phyloP scores from a whole-genome alignment of 2,888 invertebrate genomes.

The Cheilosia pagana region DNA sequence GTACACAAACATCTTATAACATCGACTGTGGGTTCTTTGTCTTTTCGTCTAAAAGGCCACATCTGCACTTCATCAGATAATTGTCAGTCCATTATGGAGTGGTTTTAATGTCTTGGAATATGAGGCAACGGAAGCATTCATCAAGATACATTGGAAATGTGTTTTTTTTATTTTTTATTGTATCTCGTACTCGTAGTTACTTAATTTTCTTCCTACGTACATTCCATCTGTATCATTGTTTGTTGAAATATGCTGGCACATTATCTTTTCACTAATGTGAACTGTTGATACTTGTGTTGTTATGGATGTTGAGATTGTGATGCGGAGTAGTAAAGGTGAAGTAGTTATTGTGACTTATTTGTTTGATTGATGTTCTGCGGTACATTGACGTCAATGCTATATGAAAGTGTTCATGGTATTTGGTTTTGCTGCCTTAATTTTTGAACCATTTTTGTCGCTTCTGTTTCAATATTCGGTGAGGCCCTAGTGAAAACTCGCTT shows the following conservation, averaged over 20 bases:
- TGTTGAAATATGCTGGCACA: slow-evolving; percentile 3
- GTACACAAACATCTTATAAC: slow-evolving; percentile 4
- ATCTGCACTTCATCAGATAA: slow-evolving; percentile 60
- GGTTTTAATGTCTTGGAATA: slow-evolving; percentile 37
- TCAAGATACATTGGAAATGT: slow-evolving; percentile 13
- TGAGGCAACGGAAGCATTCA: slow-evolving; percentile 40
- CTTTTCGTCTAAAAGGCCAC: slow-evolving; percentile 11
- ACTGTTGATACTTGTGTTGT: not conserved
- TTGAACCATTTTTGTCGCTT: no score
- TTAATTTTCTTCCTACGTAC: slow-evolving; percentile 20
- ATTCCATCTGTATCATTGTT: slow-evolving; percentile 22
- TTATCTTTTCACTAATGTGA: not conserved
- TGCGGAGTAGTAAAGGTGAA: not conserved
- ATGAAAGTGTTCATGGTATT: no score
- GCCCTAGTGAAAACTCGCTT: no score
- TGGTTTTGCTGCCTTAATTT: no score
- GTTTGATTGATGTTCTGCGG: no score
- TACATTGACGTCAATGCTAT: no score
- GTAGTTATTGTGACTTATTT: no score
- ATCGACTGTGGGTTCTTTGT: slow-evolving; percentile 10
- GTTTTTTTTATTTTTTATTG: not conserved
- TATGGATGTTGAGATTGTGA: no score
- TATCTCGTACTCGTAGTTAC: not conserved
- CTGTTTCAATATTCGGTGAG: no score
- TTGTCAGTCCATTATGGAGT: slow-evolving; percentile 55